A percentile compares a stretch with the other conserved stretches of the same genome.
Conservation (phyloP, 1,140 invertebrate genomes). For the Diabrotica virgifera region DNA sequence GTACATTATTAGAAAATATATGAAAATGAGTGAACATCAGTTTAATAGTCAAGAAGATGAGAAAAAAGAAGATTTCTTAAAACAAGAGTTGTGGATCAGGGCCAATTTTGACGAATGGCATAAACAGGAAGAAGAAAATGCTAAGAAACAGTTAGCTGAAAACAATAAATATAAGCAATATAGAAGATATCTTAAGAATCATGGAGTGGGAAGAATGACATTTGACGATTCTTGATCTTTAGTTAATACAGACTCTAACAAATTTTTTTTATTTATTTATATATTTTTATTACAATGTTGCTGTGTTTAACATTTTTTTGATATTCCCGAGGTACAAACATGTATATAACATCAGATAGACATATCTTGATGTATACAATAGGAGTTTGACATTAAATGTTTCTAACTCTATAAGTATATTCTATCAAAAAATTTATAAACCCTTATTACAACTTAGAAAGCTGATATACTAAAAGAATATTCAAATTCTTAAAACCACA, state of each 20-base stretch:
- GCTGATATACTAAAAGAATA: no score
- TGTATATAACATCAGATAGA: no score
- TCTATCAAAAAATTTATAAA: no score
- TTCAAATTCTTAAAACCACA: no score
- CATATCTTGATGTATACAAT: no score
- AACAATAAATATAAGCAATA: constrained; percentile 77
- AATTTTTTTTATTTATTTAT: neutral
- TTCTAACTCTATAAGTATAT: no score
- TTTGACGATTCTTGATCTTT: constrained; percentile 69
- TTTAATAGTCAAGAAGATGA: constrained; percentile 70
- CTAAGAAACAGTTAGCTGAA: constrained; percentile 75
- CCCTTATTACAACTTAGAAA: no score
- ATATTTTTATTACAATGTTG: neutral
- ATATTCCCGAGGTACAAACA: neutral
- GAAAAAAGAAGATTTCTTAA: constrained; percentile 70
- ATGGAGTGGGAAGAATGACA: constrained; percentile 73
- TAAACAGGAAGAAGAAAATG: constrained; percentile 74
- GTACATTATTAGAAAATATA: constrained; percentile 75
- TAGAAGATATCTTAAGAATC: constrained; percentile 75
- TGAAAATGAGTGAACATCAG: constrained; percentile 68
- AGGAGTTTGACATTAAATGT: no score
- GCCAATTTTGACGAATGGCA: constrained; percentile 80
- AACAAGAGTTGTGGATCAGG: constrained; percentile 76
- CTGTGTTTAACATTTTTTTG: no score
- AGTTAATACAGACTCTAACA: neutral